Percentiles rank a stretch among this genome's conserved stretches.
Evolutionary conservation across 2,888 invertebrate genomes (phyloP).

Genomic region (Liposcelis brunnea): DNA sequence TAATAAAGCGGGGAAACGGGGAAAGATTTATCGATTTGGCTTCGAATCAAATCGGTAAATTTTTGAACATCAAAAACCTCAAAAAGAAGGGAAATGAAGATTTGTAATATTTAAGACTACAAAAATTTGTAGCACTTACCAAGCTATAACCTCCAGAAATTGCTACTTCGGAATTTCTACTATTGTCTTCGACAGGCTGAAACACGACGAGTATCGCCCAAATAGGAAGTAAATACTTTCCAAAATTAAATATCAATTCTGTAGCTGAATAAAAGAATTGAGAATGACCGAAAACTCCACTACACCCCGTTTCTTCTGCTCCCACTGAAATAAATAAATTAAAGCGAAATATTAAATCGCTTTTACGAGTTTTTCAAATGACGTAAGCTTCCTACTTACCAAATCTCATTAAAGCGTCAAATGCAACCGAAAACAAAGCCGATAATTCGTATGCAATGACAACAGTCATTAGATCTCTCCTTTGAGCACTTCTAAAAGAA

Average conservation of each 20-base stretch:
- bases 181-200: constrained; percentile 6
- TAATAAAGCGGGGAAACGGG: too few relatives aligned
- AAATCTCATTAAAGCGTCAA: constrained; percentile 23
- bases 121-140: constrained; percentile 5
- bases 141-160: constrained; percentile 5
- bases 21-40: too few relatives aligned
- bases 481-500: constrained; percentile 27
- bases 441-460: constrained; percentile 31
- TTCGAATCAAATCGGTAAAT: too few relatives aligned
- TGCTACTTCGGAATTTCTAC: constrained; percentile 4
- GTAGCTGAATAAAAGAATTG: constrained; percentile 23
- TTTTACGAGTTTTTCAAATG: constrained; percentile 3
- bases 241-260: constrained; percentile 4
- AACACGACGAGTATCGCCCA: constrained; percentile 9
- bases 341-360: constrained; percentile 8
- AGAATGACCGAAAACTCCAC: constrained; percentile 26
- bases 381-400: constrained; percentile 18
- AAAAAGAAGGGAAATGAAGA: too few relatives aligned
- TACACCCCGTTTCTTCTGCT: constrained; percentile 23
- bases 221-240: constrained; percentile 7
- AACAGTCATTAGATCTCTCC: constrained; percentile 32
- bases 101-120: background rate
- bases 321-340: constrained; percentile 22
- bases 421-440: constrained; percentile 24
- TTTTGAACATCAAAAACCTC: too few relatives aligned